These are phyloP conservation scores for Spodoptera litura DNA, from an alignment of 1,140 invertebrate species.

Conservation along the genomic window DNA sequence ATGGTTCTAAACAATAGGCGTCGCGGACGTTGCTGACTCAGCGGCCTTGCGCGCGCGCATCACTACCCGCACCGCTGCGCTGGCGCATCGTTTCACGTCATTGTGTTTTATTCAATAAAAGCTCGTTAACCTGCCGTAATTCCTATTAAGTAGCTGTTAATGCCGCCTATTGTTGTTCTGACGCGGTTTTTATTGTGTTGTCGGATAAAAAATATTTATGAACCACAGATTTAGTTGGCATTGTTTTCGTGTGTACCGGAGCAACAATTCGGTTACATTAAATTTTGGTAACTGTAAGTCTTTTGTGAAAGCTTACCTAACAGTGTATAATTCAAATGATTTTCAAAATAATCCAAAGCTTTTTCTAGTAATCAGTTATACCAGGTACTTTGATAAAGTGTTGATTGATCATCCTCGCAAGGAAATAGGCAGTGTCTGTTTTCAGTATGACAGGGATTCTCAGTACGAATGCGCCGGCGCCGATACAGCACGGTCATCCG, in stretches of 20 bases:
- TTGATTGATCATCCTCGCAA: neutral
- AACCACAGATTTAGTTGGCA: slow-evolving; percentile 22
- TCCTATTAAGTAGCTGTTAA: slow-evolving; percentile 38
- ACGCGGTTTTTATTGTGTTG: slow-evolving; percentile 17
- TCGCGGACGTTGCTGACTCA: slow-evolving; percentile 17
- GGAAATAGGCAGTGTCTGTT: slow-evolving; percentile 30
- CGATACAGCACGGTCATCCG: slow-evolving; percentile 51
- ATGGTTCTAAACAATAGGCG: slow-evolving; percentile 41
- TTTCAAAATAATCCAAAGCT: no score
- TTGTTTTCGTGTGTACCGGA: neutral
- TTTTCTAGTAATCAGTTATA: neutral
- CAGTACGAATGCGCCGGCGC: slow-evolving; percentile 48
- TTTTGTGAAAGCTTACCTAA: neutral
- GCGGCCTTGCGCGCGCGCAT: slow-evolving; percentile 31
- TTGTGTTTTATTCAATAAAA: slow-evolving; percentile 45
- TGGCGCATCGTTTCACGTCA: slow-evolving; percentile 42
- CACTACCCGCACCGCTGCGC: neutral
- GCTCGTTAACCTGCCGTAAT: slow-evolving; percentile 43
- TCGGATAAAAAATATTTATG: slow-evolving; percentile 10
- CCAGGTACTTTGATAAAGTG: neutral
- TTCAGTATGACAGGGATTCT: slow-evolving; percentile 11
- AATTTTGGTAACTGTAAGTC: neutral
- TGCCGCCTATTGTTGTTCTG: slow-evolving; percentile 25
- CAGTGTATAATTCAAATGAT: neutral
- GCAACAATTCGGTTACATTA: neutral